Percentiles rank a stretch among this genome's conserved stretches.
Evolutionary conservation across 1,140 invertebrate species (phyloP).

Genomic region (Cherax destructor): DNA sequence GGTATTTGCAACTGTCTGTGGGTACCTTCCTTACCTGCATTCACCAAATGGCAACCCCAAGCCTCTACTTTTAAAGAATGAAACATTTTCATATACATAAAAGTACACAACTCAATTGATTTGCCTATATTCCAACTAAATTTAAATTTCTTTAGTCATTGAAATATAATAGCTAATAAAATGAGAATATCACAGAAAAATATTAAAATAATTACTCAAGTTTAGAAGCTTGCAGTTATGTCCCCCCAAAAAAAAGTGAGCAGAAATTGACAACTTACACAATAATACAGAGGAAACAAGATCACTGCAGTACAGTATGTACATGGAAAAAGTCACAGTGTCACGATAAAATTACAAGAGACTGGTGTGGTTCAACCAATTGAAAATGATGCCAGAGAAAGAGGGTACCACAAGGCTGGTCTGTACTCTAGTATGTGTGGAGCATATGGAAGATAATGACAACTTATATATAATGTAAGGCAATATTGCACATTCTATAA

Average conservation of each 20-base stretch:
- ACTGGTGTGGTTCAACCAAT: slow-evolving; percentile 17
- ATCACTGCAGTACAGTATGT: slow-evolving; percentile 25
- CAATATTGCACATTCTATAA: slow-evolving; percentile 13
- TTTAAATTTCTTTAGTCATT: not conserved
- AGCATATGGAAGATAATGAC: not conserved
- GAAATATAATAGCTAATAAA: not conserved
- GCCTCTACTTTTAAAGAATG: not conserved
- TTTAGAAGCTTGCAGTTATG: not conserved
- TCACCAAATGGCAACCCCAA: not conserved
- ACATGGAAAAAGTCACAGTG: slow-evolving; percentile 8
- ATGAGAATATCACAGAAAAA: not conserved
- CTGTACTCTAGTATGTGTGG: slow-evolving; percentile 22
- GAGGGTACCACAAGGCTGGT: slow-evolving; percentile 12
- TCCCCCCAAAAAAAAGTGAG: not conserved
- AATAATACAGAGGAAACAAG: not conserved
- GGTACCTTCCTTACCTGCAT: slow-evolving; percentile 32
- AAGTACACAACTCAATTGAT: not conserved
- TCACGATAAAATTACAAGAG: not conserved
- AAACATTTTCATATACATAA: not conserved
- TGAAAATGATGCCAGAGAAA: not conserved
- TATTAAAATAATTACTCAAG: no score
- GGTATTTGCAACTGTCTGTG: not conserved
- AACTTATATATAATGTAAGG: slow-evolving; percentile 10
- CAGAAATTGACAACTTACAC: not conserved
- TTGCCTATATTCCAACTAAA: not conserved